phyloP scores from a whole-genome alignment of 2,797 vertebrate genomes.

The Tarsius wallacei region DNA sequence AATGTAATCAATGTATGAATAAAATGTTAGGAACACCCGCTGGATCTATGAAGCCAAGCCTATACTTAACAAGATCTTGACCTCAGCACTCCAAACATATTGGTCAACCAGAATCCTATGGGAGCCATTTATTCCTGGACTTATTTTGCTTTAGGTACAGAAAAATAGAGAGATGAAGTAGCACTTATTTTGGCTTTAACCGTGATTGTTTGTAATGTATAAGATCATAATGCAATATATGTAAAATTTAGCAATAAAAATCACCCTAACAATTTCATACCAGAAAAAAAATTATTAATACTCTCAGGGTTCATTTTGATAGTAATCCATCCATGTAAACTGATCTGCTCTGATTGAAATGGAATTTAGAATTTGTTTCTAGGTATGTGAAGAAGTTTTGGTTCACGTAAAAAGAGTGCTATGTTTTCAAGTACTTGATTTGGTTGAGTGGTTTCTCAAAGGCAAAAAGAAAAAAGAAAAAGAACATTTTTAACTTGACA shows the following conservation, averaged over 20 bases:
- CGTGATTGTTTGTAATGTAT: neutral
- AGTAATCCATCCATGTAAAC: slow-evolving; percentile 58
- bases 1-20: slow-evolving; percentile 3
- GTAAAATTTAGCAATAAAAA: slow-evolving; percentile 3
- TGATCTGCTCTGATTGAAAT: slow-evolving; percentile 67
- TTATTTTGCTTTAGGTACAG: neutral
- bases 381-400: slow-evolving; percentile 71
- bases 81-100: slow-evolving; percentile 39
- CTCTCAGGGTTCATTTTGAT: slow-evolving; percentile 57
- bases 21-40: neutral
- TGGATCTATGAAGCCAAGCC: neutral
- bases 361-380: slow-evolving; percentile 82
- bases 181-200: neutral
- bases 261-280: neutral
- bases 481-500: slow-evolving; percentile 65
- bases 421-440: slow-evolving; percentile 72
- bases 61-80: neutral
- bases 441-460: slow-evolving; percentile 69
- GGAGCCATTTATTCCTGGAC: neutral
- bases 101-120: neutral
- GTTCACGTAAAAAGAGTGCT: slow-evolving; percentile 72
- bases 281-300: slow-evolving; percentile 47
- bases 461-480: slow-evolving; percentile 39
- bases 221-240: neutral
- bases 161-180: neutral